These are phyloP conservation scores for Liopterus haemorrhoidalis DNA, from an alignment of 2,888 invertebrate genomes.

Conservation along the genomic window DNA sequence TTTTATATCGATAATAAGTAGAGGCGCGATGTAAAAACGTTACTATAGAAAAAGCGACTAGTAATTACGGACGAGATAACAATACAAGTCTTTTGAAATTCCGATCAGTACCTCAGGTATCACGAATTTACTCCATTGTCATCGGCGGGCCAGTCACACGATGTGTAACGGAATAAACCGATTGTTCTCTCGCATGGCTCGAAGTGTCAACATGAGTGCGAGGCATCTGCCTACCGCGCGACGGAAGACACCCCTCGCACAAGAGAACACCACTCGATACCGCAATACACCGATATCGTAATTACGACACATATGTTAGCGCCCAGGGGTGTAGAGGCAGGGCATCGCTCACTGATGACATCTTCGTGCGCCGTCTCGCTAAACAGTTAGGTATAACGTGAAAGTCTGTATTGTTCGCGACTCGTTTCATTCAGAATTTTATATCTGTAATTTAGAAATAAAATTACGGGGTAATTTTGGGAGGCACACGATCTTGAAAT, in stretches of 20 bases:
- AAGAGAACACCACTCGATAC: neutral
- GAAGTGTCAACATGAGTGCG: too few relatives aligned
- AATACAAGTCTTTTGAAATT: constrained; percentile 6
- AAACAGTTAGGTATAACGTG: constrained; percentile 22
- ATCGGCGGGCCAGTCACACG: too few relatives aligned
- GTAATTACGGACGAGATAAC: constrained; percentile 6
- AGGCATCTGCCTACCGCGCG: too few relatives aligned
- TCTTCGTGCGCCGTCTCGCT: constrained; percentile 5
- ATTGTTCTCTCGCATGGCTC: too few relatives aligned
- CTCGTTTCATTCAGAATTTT: constrained; percentile 16
- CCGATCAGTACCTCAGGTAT: neutral
- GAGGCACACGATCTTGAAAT: neutral
- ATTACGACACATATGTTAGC: constrained; percentile 18
- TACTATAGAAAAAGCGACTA: neutral
- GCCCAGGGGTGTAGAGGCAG: constrained; percentile 8
- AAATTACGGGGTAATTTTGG: constrained; percentile 10
- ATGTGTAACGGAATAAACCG: too few relatives aligned
- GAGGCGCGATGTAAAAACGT: too few relatives aligned
- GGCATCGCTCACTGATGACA: constrained; percentile 7
- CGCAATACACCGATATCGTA: neutral
- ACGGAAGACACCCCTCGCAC: neutral
- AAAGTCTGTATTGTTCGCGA: constrained; percentile 19
- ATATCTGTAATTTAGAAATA: constrained; percentile 18
- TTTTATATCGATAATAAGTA: too few relatives aligned
- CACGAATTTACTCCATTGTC: too few relatives aligned